A percentile compares a stretch with the other conserved stretches of the same genome.
Evolutionary conservation across 1,140 invertebrate species (phyloP).

Genomic region (Macrosteles quadrilineatus): DNA sequence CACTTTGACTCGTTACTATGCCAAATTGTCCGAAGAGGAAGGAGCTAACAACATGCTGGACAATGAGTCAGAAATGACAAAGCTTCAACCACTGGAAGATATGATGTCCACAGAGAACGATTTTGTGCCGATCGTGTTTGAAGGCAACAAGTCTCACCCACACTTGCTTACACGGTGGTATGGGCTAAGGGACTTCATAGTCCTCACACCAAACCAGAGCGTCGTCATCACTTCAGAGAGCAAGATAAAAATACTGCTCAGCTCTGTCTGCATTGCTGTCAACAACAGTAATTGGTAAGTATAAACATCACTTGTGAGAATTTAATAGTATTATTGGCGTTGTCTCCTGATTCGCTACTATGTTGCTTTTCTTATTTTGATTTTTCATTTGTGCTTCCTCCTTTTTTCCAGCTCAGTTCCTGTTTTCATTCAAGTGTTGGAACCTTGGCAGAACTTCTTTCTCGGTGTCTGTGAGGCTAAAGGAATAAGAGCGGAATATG

Average conservation of each 20-base stretch:
- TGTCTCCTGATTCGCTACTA: too few species aligned
- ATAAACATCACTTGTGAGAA: too few species aligned
- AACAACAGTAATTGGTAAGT: slow-evolving; percentile 73
- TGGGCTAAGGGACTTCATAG: slow-evolving; percentile 80
- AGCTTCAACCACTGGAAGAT: slow-evolving; percentile 56
- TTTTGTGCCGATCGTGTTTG: slow-evolving; percentile 59
- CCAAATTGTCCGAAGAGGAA: slow-evolving; percentile 35
- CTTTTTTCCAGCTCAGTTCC: slow-evolving; percentile 68
- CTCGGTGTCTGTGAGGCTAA: slow-evolving; percentile 74
- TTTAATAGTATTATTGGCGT: too few species aligned
- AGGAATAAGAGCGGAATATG: slow-evolving; percentile 75
- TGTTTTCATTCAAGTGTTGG: slow-evolving; percentile 82
- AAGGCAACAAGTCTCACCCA: slow-evolving; percentile 55
- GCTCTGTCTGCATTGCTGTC: slow-evolving; percentile 80
- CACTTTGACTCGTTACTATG: slow-evolving; percentile 54
- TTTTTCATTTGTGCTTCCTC: too few species aligned
- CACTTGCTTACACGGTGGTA: slow-evolving; percentile 70
- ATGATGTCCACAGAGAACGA: slow-evolving; percentile 66
- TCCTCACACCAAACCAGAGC: slow-evolving; percentile 64
- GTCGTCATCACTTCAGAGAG: slow-evolving; percentile 72
- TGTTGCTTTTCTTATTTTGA: too few species aligned
- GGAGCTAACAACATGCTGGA: slow-evolving; percentile 39
- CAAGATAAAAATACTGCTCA: slow-evolving; percentile 80
- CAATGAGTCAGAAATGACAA: slow-evolving; percentile 42
- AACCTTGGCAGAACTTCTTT: slow-evolving; percentile 80